phyloP scores from a whole-genome alignment of 2,113 vertebrate species.

The Esox niger region DNA sequence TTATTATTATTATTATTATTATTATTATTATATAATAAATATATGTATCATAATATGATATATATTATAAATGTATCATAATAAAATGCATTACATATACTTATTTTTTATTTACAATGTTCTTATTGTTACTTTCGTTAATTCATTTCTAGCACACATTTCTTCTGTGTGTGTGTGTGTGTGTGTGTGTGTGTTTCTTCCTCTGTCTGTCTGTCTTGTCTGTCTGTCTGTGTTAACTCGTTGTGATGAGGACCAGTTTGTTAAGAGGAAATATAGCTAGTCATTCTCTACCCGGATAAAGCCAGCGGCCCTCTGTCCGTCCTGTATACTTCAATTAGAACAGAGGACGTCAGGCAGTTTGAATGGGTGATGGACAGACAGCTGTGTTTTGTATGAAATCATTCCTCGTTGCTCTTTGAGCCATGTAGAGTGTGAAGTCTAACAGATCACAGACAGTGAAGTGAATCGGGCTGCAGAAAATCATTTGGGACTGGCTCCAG shows the following conservation, averaged over 20 bases:
- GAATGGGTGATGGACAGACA: conserved; percentile 61
- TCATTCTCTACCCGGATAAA: background rate
- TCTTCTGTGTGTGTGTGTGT: background rate
- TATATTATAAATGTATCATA: background rate
- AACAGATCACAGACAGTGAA: background rate
- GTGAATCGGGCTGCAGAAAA: background rate
- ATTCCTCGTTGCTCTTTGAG: background rate
- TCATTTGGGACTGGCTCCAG: background rate
- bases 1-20: background rate
- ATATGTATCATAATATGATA: conserved; percentile 2
- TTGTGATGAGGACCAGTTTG: background rate
- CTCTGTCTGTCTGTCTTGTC: too few relatives aligned
- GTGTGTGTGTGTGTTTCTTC: background rate
- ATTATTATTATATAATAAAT: background rate
- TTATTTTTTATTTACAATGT: background rate
- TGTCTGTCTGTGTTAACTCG: background rate
- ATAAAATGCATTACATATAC: conserved; percentile 3
- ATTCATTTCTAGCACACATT: background rate
- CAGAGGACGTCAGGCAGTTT: conserved; percentile 65
- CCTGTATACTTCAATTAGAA: conserved; percentile 60
- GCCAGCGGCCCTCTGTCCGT: conserved; percentile 37
- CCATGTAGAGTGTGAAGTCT: conserved; percentile 1
- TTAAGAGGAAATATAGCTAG: background rate
- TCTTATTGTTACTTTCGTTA: background rate
- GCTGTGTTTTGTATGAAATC: conserved; percentile 41